Evolutionary conservation across 1,140 invertebrate species (phyloP).

Genomic region (Dufourea novaeangliae): DNA sequence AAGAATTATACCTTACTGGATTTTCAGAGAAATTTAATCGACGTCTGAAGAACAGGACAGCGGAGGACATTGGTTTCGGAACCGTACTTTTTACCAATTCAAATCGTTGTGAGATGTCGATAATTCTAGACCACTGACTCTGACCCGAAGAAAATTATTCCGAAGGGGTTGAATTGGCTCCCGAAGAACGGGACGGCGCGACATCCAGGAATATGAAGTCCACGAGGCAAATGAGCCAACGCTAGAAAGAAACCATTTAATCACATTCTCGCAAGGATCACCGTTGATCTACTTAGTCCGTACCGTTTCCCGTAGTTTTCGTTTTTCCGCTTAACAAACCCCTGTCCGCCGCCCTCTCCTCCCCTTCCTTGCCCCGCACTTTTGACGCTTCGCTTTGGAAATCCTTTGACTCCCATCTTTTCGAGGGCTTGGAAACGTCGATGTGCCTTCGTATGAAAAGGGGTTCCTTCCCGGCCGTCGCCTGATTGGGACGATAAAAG

Average conservation of each 20-base stretch:
- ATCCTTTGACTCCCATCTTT: slow-evolving; percentile 72
- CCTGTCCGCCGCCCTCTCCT: slow-evolving; percentile 35
- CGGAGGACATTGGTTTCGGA: no score
- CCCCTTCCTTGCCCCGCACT: slow-evolving; percentile 43
- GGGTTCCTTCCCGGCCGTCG: slow-evolving; percentile 68
- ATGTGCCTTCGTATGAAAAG: slow-evolving; percentile 68
- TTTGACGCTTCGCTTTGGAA: slow-evolving; percentile 65
- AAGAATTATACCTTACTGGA: no score
- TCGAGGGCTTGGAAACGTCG: slow-evolving; percentile 65
- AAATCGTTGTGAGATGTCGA: no score
- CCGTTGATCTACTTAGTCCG: slow-evolving; percentile 41
- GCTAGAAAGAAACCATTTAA: slow-evolving; percentile 37
- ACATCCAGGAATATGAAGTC: background rate
- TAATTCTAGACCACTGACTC: no score
- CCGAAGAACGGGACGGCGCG: background rate
- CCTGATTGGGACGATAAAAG: slow-evolving; percentile 81
- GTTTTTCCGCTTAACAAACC: slow-evolving; percentile 47
- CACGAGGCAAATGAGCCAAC: slow-evolving; percentile 5
- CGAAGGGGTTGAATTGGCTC: background rate
- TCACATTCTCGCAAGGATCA: slow-evolving; percentile 38
- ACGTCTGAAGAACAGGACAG: no score
- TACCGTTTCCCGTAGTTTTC: slow-evolving; percentile 14
- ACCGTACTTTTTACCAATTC: background rate
- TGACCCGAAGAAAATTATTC: background rate
- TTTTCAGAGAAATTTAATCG: no score